Evolutionary conservation across 1,140 invertebrate species (phyloP).

Genomic region (Lineus longissimus): DNA sequence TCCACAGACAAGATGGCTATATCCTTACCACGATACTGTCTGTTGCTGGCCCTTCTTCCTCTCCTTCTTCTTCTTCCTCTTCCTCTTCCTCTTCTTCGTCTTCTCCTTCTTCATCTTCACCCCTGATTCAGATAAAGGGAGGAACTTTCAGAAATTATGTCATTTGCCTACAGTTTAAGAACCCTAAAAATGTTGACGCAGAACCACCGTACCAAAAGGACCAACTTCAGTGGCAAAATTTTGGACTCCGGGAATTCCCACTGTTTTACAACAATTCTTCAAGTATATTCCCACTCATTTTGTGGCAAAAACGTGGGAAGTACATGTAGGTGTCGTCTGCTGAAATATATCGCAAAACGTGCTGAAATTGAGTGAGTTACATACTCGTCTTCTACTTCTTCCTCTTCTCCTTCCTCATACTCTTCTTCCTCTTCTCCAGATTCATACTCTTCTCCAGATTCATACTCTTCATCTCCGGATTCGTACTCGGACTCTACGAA

Average conservation of each 20-base stretch:
- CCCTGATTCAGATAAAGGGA: neutral
- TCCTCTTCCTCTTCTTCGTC: slow-evolving; percentile 13
- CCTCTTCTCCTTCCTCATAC: slow-evolving; percentile 1
- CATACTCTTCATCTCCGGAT: slow-evolving; percentile 8
- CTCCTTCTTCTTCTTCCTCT: neutral
- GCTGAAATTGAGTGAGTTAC: neutral
- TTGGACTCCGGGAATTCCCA: too few species aligned
- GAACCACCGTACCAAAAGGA: too few species aligned
- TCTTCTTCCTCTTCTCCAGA: slow-evolving; percentile 7
- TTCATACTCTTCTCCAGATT: slow-evolving; percentile 6
- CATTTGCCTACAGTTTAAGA: too few species aligned
- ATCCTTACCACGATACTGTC: neutral
- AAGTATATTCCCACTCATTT: neutral
- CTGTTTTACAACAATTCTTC: neutral
- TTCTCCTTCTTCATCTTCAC: slow-evolving; percentile 12
- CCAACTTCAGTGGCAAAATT: too few species aligned
- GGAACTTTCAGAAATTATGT: too few species aligned
- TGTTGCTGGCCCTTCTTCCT: neutral
- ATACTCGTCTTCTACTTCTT: slow-evolving; percentile 10
- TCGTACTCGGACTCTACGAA: slow-evolving; percentile 4
- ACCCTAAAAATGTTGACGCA: neutral
- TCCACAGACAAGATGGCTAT: neutral
- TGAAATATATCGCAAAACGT: neutral
- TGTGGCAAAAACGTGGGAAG: neutral
- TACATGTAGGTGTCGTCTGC: neutral